phyloP scores from a whole-genome alignment of 1,140 invertebrate species.

The Mercenaria mercenaria region DNA sequence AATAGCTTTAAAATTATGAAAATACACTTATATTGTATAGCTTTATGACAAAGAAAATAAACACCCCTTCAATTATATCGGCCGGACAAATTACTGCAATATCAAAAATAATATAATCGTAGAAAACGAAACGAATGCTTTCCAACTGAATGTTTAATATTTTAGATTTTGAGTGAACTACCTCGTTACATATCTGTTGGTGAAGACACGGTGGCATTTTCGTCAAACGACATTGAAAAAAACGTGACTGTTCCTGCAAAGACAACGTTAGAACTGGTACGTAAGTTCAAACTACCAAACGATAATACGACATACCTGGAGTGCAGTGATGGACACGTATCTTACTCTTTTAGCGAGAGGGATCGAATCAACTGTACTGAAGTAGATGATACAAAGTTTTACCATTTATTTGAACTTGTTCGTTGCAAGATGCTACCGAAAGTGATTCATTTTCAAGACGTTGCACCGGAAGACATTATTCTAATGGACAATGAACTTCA shows the following conservation, averaged over 20 bases:
- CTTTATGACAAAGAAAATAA: no score
- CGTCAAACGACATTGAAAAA: not conserved
- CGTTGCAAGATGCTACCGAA: not conserved
- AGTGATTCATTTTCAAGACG: not conserved
- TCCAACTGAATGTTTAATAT: no score
- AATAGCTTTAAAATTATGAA: no score
- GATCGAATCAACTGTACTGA: not conserved
- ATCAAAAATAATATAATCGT: no score
- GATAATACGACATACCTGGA: not conserved
- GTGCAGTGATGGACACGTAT: not conserved
- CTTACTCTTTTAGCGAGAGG: not conserved
- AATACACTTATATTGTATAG: no score
- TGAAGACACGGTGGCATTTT: not conserved
- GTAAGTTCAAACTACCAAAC: not conserved
- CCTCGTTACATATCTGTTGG: not conserved
- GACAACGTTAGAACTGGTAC: not conserved
- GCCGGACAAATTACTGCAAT: no score
- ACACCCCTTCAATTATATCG: no score
- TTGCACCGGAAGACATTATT: not conserved
- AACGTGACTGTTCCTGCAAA: not conserved
- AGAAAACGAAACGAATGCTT: no score
- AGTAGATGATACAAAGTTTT: not conserved
- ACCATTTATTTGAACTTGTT: not conserved
- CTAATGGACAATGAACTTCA: not conserved
- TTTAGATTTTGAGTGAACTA: not conserved